Evolutionary conservation across 1,140 invertebrate genomes (phyloP), one percentile per base, ranked within the genome.

Genomic region (Zaprionus capensis): DNA sequence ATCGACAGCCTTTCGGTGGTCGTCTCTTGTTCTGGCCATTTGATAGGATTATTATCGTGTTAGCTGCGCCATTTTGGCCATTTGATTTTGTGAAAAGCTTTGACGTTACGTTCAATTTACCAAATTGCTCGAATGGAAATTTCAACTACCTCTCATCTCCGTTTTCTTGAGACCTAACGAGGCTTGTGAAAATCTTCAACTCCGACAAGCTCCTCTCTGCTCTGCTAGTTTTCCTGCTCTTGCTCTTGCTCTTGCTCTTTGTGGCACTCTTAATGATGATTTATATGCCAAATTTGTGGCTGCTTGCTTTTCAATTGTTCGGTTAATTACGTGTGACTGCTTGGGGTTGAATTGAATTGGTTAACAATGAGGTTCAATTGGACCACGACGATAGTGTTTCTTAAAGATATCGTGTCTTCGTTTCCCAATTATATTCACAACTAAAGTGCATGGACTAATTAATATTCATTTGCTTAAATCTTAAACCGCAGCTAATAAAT

Each of bases 11-110:
- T 41, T 15, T 41, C 38, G 17, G 14, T 17, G 46, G 46, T 22
- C 46, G 14, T 51, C 58, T 64, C 68, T 83, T 83, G 66, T 74
- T 72, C 80, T 68, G 67, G 61, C 69, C 78, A 88, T 83, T 87
- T 88, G 75, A 90, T 90, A 78, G 84, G 85, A 88, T 88, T 88
- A 88, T 88, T 90, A 88, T 88, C 78, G 71, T 87, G 85, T 87
- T 87, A 80, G 79, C 79, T 56, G 53, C 73, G 71, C 77, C 81
- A 71, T 83, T 84, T 88, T 81, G 77, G 77, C 77, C 68, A 88
- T 83, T 86, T 87, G 82, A 85, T 82, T 80, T 80, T 82, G 80
- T 68, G 76, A 62, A 76, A 61, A 80, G 72, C 58, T 67, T 83
- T 70, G 68, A 70, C 78, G 84, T 88, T 87, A 68, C 84, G 85